Base-by-base conservation (phyloP, 2,888 invertebrate species). In the Cosmia trapezina region DNA sequence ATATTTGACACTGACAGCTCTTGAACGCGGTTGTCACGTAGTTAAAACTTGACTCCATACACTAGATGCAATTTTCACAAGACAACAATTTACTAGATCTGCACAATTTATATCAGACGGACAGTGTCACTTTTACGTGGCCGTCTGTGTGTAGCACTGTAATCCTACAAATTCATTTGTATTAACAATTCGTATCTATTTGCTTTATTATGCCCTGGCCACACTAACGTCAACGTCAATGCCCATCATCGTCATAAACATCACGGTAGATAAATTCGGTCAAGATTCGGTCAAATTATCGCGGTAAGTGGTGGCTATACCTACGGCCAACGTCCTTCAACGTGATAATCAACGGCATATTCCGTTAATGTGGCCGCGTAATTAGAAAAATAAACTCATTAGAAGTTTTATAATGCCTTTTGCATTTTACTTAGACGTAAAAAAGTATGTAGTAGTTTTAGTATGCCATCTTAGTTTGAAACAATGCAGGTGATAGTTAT, bases 401-500 rank as follows among this genome's bases (percentile, higher is more conserved):
- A 47, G 28, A 49, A 53, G 33, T 63, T 49, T 28, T 14, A 33
- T n/a, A 51, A 14, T 14, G 6, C 4, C 1, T 62, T 63, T 33
- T 33, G 6, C 14, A 33, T 51, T 33, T 19, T n/a, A n/a, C 14
- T 14, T n/a, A 47, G 49, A 62, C n/a, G 33, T 5, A 49, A 62
- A 61, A 14, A 62, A 62, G 5, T 28, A 47, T 19, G 7, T 45
- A 33, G n/a, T 51, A n/a, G 0, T 59, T 76, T 73, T 59, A 37
- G 47, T 47, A 53, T 33, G 33, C 47, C 59, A 43, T 60, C 47
- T 67, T 57, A 51, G 19, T 67, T 59, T 41, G 65, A 81, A 78
- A 80, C 61, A 72, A 73, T 69, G 59, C 53, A 56, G 47, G 47
- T 28, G 66, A 78, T 82, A 57, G 45, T 65, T 81, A 76, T 76